Base-by-base conservation (phyloP, 2,888 invertebrate genomes). In the Cyclophora albipunctata region DNA sequence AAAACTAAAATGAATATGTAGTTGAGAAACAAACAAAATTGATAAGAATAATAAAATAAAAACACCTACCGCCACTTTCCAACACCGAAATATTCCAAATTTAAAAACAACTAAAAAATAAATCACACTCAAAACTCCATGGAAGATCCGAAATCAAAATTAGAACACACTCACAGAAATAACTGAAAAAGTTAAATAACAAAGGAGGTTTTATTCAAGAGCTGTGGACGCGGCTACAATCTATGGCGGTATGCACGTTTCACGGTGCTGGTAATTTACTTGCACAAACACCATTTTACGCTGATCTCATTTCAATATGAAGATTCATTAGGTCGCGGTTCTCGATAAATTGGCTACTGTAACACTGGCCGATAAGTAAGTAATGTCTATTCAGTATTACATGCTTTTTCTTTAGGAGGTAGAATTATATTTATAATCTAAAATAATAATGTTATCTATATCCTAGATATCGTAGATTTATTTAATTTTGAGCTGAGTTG, bases 211-310 rank as follows among this genome's bases (percentile, higher is more conserved):
- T 53, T 56, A 62, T 66, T 67, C 64, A 64, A 65, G 68, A 64
- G 72, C 60, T 63, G 75, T 70, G 77, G 74, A 69, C 78, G 74
- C 81, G 76, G 62, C 72, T 72, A 66, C 69, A 69, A 74, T 74
- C 77, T 73, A 75, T 73, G 69, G 71, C 76, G 75, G 64, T 77
- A 74, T 78, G 75, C 70, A 73, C 66, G 68, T 61, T 66, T 61
- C 67, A 64, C 67, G 64, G 71, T 68, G 70, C 68, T 66, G 73
- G 74, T 71, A 77, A 69, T 81, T 81, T 77, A 79, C 78, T 69
- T 73, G 62, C 43, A 33, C 43, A 33, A 7, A 43, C 20, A 43
- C 43, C 43, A 34, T 33, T 33, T 43, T 33, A 43, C 43, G 37
- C 5, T 37, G 37, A 37, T 37, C 43, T 33, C 43, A 41, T 43